These are phyloP conservation scores for Asteroscopus sphinx DNA, from an alignment of 2,888 invertebrate species.

Conservation along the genomic window DNA sequence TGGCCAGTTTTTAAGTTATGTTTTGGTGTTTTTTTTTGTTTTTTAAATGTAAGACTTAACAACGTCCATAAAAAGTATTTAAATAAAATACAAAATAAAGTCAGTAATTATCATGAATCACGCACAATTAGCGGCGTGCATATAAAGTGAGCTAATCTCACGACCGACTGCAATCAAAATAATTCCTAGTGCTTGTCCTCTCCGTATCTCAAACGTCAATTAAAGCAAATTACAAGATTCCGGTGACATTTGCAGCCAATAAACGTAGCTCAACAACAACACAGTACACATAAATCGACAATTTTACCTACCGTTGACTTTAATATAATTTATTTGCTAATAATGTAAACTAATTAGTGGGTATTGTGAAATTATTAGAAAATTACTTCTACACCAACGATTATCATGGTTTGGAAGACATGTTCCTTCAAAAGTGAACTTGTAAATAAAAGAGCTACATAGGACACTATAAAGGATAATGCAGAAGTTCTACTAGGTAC, in stretches of 20 bases:
- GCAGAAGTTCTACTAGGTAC: no score
- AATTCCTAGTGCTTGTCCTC: conserved; percentile 30
- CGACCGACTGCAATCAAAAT: conserved; percentile 37
- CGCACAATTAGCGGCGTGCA: conserved; percentile 41
- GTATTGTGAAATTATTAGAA: conserved; percentile 18
- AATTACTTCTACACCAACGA: neutral
- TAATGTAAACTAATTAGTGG: conserved; percentile 1
- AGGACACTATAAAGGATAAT: no score
- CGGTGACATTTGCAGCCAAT: conserved; percentile 47
- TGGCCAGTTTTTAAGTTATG: no score
- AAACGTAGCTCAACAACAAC: conserved; percentile 42
- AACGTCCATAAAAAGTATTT: no score
- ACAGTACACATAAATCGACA: conserved; percentile 23
- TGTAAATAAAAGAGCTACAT: no score
- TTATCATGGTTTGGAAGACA: neutral
- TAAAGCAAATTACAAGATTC: conserved; percentile 45
- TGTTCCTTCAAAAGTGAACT: no score
- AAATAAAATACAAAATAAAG: conserved; percentile 3
- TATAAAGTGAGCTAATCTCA: conserved; percentile 35
- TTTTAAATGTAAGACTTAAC: no score
- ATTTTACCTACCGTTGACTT: conserved; percentile 5
- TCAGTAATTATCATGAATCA: neutral
- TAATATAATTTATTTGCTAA: conserved; percentile 4
- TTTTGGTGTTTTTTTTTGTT: no score
- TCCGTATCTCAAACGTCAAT: conserved; percentile 53